Base-by-base conservation (phyloP, 2,888 invertebrate genomes). In the Chrysopilus asiliformis region DNA sequence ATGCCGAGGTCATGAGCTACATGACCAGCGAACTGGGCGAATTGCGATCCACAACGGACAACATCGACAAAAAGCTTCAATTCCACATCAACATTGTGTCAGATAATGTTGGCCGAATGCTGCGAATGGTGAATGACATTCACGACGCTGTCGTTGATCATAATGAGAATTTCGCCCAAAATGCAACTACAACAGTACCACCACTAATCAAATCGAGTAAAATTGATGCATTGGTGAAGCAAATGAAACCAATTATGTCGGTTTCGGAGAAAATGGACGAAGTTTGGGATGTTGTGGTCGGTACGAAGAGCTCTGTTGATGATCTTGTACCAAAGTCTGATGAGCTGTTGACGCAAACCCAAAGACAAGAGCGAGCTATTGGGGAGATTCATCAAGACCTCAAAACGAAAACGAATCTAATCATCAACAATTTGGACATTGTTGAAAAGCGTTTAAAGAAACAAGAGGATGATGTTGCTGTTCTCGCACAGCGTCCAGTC, bases 181-280 rank as follows among this genome's bases (percentile, higher is more conserved):
- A 39, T 34, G 30, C 71, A 0, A 66, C 70, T 2, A 72, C 76
- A 0, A 72, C 74, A 33, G 72, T 72, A 1, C 65, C 68, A n/a
- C 72, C 76, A 1, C 50, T 69, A 6, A 56, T 68, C 10, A 74
- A 72, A 50, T 68, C 70, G 10, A 85, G 78, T 53, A 87, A 85
- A 65, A 74, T 86, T 44, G 85, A 87, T 60, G 75, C 72, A 4
- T 68, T 87, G 19, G 81, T 82, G 2, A 77, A 80, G 51, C 81
- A 84, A 63, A 85, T 86, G 55, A 75, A 78, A 45, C 86, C 87
- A 1, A 84, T 86, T 66, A 76, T 85, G 53, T 79, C 77, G 36
- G 85, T 86, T 2, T 82, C 85, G 0, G 84, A 85, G 55, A 86
- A 86, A 61, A 86, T 87, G 84, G 86, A 87, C 50, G 83, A 87